Evolutionary conservation across 2,797 vertebrate genomes (phyloP), one percentile per base, ranked within the genome.

Genomic region (Argentina silus): DNA sequence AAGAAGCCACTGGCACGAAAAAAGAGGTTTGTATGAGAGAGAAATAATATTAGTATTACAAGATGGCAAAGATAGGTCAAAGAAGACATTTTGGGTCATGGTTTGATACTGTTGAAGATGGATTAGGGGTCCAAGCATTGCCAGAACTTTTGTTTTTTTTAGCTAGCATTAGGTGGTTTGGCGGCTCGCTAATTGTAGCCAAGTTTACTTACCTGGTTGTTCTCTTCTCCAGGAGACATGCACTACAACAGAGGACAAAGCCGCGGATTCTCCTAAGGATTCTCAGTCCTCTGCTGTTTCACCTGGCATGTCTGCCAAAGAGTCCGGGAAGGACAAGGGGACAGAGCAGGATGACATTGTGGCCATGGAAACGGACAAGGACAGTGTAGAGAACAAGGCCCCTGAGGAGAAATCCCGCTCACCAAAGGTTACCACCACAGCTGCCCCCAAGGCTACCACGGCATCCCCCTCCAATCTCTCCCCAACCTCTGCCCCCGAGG

Each of bases 301-400:
- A 5, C 21, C 72, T 67, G 36, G 71, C 56, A 15, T 17, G 19
- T 75, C 88, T 55, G 64, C 50, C 36, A 67, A 44, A 45, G 59
- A 71, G 11, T 44, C 56, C 7, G 70, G 62, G 51, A 69, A 78
- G 21, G 67, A 73, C 45, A 15, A 67, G 44, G n/a, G 19, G 55
- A 15, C 71, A 27, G 53, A 59, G 14, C 11, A 45, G 44, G 81
- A 82, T 48, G 74, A 62, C 71, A 73, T 81, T 67, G 84, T 86
- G 74, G 84, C 84, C 63, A 88, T 89, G 86, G 88, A 90, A 63
- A 83, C 77, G 14, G 83, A 87, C 55, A 78, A 50, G 53, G 74
- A 87, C 80, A 78, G 76, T 66, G 55, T 64, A 69, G 79, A 88
- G 51, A 43, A 80, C 15, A 75, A 67, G 43, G 73, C 82, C 51